phyloP scores from a whole-genome alignment of 2,888 invertebrate species.

The Amphipyra tragopoginis region DNA sequence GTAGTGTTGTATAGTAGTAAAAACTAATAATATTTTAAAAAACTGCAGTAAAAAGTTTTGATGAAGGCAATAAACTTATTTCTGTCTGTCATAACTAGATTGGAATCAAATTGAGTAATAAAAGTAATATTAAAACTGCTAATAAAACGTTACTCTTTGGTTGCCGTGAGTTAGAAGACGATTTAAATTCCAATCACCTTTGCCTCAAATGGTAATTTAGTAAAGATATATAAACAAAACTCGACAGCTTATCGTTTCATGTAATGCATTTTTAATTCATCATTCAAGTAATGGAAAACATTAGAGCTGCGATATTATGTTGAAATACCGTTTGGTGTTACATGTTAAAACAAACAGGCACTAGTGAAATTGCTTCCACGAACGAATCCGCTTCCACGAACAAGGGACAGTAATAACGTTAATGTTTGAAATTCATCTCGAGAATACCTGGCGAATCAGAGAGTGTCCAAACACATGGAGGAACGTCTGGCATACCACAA shows the following conservation, averaged over 20 bases:
- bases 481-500: conserved; percentile 27
- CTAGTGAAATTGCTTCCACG: conserved; percentile 21
- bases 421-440: conserved; percentile 53
- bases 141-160: no score
- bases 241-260: no score
- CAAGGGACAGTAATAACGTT: conserved; percentile 47
- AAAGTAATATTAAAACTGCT: conserved; percentile 7
- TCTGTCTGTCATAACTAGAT: conserved; percentile 4
- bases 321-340: no score
- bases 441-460: conserved; percentile 36
- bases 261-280: no score
- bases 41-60: conserved; percentile 9
- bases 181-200: no score
- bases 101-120: conserved; percentile 11
- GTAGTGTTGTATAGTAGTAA: neutral
- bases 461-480: conserved; percentile 25
- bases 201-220: no score
- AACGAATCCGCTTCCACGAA: conserved; percentile 16
- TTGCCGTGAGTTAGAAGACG: no score
- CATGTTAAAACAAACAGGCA: conserved; percentile 3
- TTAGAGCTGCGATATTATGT: no score
- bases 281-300: no score
- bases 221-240: no score
- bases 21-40: neutral
- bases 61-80: conserved; percentile 31